Evolutionary conservation across 2,888 invertebrate genomes (phyloP), one percentile per base, ranked within the genome.

Genomic region (Mesochorus sp.): DNA sequence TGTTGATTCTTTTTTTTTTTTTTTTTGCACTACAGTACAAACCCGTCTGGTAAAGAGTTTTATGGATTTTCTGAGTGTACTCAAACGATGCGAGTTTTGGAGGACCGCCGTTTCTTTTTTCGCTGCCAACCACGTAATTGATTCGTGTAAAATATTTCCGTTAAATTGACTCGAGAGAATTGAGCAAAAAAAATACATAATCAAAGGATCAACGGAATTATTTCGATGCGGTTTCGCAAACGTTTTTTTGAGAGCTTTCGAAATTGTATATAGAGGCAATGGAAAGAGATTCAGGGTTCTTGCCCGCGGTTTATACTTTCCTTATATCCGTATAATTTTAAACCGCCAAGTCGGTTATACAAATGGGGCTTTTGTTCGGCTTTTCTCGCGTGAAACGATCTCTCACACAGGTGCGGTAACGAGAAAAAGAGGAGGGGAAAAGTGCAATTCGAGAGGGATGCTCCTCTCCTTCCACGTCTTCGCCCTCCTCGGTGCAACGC

Each of bases 341-440:
- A 49, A 72, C n/a, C 53, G 3, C 49, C 28, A 49, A 57, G 39
- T 44, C 53, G 57, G 21, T 70, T 68, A 42, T 49, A 64, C 28
- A 61, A 74, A 67, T 66, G 24, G 31, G 37, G 10, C 51, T 51
- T 66, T 66, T 55, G 51, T 70, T 49, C 31, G 39, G 42, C 37
- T 28, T 59, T 71, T 51, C 4, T 57, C n/a, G 19, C 24, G 49
- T 26, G 24, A 24, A 14, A 10, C 17, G 49, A 53, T 61, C 37
- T 28, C 21, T 47, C 24, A 34, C 39, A 57, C 31, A 55, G 55
- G 61, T 62, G 67, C 44, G 12, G 26, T 42, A 44, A 70, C 55
- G 64, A 62, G 37, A 51, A 12, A 59, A 17, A 59, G 59, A 14
- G 17, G 37, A 21, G 17, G 2, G n/a, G 44, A 34, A 26, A 47